These are phyloP conservation scores for Sebastes trivittatus DNA, from an alignment of 2,797 vertebrate species.

Conservation along the genomic window DNA sequence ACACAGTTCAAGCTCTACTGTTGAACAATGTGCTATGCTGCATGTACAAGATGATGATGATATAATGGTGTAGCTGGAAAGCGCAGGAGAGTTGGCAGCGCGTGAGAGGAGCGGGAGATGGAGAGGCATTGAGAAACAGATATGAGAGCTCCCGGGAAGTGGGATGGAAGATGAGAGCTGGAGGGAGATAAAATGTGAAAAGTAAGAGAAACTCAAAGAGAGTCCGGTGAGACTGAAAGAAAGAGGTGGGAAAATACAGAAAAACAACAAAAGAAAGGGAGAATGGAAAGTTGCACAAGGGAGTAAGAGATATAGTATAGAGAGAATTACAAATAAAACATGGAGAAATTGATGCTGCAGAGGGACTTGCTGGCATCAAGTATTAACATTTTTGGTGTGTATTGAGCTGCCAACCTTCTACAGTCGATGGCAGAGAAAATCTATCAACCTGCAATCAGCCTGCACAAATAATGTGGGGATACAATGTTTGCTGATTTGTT, in stretches of 20 bases:
- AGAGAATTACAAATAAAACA: slow-evolving; percentile 8
- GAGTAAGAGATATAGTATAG: background rate
- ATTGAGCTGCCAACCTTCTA: background rate
- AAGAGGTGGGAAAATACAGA: background rate
- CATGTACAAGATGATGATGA: slow-evolving; percentile 58
- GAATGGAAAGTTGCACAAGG: background rate
- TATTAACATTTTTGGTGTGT: background rate
- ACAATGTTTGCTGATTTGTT: slow-evolving; percentile 10
- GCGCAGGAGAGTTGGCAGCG: slow-evolving; percentile 31
- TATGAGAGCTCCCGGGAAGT: slow-evolving; percentile 18
- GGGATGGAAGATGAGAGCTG: background rate
- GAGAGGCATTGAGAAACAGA: slow-evolving; percentile 41
- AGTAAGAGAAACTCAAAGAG: slow-evolving; percentile 2
- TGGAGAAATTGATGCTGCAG: background rate
- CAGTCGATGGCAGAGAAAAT: slow-evolving; percentile 26
- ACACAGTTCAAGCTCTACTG: slow-evolving; percentile 40
- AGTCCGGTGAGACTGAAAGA: background rate
- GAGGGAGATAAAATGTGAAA: slow-evolving; percentile 1
- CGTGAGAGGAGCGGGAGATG: slow-evolving; percentile 7
- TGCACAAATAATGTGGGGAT: slow-evolving; percentile 3
- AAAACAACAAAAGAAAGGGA: background rate
- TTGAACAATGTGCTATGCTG: slow-evolving; percentile 36
- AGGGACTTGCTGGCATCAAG: slow-evolving; percentile 2
- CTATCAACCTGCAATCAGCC: slow-evolving; percentile 34
- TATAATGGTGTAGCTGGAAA: slow-evolving; percentile 60